Evolutionary conservation across 1,140 invertebrate genomes (phyloP).

Genomic region (Drosophila punjabiensis): DNA sequence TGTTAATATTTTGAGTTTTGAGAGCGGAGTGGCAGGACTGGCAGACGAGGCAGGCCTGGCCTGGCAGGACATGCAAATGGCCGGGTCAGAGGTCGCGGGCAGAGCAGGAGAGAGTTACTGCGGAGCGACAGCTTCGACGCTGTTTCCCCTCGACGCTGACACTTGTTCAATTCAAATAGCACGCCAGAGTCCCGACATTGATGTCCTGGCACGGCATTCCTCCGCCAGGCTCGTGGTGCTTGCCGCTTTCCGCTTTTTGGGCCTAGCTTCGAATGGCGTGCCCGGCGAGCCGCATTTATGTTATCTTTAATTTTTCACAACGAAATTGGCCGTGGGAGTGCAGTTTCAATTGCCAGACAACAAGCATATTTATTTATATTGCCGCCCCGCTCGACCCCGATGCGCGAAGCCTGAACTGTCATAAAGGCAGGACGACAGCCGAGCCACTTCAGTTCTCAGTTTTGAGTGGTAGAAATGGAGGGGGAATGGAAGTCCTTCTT

Average conservation of each 20-base stretch:
- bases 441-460: conserved; percentile 20
- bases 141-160: conserved; percentile 78
- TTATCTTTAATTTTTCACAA: conserved; percentile 80
- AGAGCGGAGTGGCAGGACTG: conserved; percentile 68
- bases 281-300: conserved; percentile 73
- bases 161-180: conserved; percentile 83
- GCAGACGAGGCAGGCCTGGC: conserved; percentile 62
- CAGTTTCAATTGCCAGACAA: conserved; percentile 71
- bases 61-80: conserved; percentile 45
- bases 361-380: conserved; percentile 71
- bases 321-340: conserved; percentile 77
- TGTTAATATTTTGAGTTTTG: conserved; percentile 83
- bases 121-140: conserved; percentile 55
- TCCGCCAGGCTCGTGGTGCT: conserved; percentile 21
- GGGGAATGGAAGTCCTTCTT: not conserved
- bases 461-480: not conserved
- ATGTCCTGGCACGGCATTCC: conserved; percentile 75
- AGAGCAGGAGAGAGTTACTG: conserved; percentile 14
- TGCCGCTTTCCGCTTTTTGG: conserved; percentile 11
- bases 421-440: conserved; percentile 35
- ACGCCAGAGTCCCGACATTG: conserved; percentile 75
- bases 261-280: conserved; percentile 50
- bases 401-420: conserved; percentile 33
- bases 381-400: conserved; percentile 37
- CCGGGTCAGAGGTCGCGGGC: conserved; percentile 10